Evolutionary conservation across 2,797 vertebrate species (phyloP), one percentile per base, ranked within the genome.

Genomic region (Fistularia commersonii): DNA sequence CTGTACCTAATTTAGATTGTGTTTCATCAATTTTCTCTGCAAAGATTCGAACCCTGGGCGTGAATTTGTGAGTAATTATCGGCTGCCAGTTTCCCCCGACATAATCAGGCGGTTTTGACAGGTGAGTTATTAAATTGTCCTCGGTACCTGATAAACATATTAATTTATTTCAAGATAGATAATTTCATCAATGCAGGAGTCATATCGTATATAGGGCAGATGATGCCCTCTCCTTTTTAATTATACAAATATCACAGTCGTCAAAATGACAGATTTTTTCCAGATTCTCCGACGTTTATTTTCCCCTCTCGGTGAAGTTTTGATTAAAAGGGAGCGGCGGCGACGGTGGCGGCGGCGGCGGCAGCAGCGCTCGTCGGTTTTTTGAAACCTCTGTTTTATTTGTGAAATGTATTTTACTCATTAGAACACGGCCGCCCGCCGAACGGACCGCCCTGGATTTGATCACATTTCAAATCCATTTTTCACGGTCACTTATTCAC

Each of bases 41-140:
- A 77, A 77, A 81, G 76, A 84, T 55, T 74, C 61, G 78, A 80
- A 75, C 58, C 80, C 49, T 56, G 43, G 74, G 62, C 58, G 63
- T 57, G 83, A 77, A 83, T 80, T 82, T n/a, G 83, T 75, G 72
- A 66, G 72, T 87, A 88, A 89, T 89, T 87, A 87, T 88, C 82
- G 78, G 73, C 76, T 87, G 78, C 78, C 85, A 82, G 77, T 86
- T 83, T 76, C 70, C 60, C 80, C 69, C 69, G 82, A 88, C 84
- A 76, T 81, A 87, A 84, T 84, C 83, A 73, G 79, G 65, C 76
- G 66, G 66, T 77, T 83, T 83, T 90, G 88, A 90, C 89, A 89
- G 86, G 72, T 86, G 84, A 90, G 86, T 90, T 90, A 90, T 89
- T 88, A 89, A 86, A 90, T 80, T 84, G 85, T 89, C 81, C 79